These are phyloP conservation scores for Gorsachius goisagi DNA, from an alignment of 2,113 vertebrate species.

Conservation along the genomic window DNA sequence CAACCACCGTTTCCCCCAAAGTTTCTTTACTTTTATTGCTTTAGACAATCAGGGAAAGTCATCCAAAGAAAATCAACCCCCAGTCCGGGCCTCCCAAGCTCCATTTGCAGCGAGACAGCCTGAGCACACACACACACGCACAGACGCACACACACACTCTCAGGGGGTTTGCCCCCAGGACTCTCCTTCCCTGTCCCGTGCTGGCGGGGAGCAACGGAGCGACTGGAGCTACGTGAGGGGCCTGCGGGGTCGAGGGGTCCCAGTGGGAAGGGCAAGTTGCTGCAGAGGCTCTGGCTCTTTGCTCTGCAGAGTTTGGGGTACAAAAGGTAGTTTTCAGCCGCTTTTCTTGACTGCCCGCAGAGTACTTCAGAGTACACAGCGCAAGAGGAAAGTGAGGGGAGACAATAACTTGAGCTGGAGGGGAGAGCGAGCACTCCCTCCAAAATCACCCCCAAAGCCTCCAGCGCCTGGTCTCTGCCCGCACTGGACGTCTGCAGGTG, in stretches of 20 bases:
- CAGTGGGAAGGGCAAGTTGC: neutral
- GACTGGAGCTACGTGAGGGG: neutral
- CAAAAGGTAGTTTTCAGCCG: neutral
- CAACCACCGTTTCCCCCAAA: neutral
- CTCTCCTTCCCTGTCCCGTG: neutral
- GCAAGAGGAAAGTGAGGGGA: neutral
- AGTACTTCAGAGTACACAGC: neutral
- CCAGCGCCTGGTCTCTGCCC: neutral
- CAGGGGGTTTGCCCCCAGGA: neutral
- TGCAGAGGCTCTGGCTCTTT: neutral
- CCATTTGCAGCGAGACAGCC: neutral
- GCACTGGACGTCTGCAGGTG: neutral
- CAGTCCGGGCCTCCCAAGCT: constrained; percentile 35
- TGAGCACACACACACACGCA: neutral
- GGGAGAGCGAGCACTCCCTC: neutral
- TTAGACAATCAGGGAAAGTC: constrained; percentile 52
- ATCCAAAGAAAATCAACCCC: constrained; percentile 53
- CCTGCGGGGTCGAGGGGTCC: neutral
- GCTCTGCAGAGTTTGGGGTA: neutral
- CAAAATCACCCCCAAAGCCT: neutral
- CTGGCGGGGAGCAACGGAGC: neutral
- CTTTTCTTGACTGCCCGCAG: neutral
- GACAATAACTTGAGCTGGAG: neutral
- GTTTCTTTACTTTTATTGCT: constrained; percentile 52
- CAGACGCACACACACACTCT: neutral